Base-by-base conservation (phyloP, 2,888 invertebrate species). In the Pristionchus maxplancki region DNA sequence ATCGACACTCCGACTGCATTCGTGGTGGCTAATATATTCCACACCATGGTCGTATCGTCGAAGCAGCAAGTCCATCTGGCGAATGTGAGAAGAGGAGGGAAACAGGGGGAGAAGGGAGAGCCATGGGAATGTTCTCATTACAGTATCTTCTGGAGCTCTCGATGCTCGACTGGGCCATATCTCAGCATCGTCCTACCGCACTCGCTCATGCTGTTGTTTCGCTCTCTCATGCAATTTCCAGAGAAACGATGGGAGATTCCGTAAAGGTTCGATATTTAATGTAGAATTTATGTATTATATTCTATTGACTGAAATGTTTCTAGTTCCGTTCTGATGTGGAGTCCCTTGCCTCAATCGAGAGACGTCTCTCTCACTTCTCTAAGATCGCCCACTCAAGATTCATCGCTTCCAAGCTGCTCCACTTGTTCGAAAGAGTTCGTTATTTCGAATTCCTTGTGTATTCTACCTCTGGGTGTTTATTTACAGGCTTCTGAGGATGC, bases 141-240 rank as follows among this genome's bases (percentile, higher is more conserved):
- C 88, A 88, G 88, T 88, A 88, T 58, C 81, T 81, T 50, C 88
- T 88, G 88, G 88, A 88, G 62, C 28, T 88, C 34, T 40, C 58
- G 28, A 15, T 88, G 31, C 24, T 53, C n/a, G 88, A 88, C 11
- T 88, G 40, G 78, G 53, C 88, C 17, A 58, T 81, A 28, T 53
- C 44, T 62, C 53, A 62, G 8, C 58, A 64, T 37, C 88, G 78
- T 62, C 88, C 88, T 28, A 64, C 88, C 37, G 78, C 40, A 20
- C 58, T 88, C 17, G 88, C 88, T 24, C 37, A 58, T 40, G 88
- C 88, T 37, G 28, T 31, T 31, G 88, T 88, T 31, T 53, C 81
- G 5, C 78, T 88, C 34, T 34, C 88, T 9, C 88, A 81, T 62
- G 53, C 78, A 5, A 62, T 88, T 31, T 74, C 81, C 17, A 67